Evolutionary conservation across 2,888 invertebrate species (phyloP).

Genomic region (Osmoderma eremita): DNA sequence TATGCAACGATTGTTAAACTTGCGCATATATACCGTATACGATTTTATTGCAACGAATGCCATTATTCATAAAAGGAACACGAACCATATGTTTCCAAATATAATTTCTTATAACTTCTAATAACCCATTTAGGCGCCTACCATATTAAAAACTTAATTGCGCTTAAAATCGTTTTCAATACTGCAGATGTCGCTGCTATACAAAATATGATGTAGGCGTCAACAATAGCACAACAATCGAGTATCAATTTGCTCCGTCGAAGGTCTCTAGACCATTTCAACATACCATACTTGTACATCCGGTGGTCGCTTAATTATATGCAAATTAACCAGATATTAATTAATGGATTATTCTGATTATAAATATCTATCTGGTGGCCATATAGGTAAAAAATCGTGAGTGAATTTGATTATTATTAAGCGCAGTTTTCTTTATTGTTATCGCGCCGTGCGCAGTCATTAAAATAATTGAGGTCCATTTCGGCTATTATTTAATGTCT

Average conservation of each 20-base stretch:
- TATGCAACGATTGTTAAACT: too few relatives aligned
- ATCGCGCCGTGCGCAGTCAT: not conserved
- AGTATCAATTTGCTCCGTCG: constrained; percentile 19
- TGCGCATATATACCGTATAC: too few relatives aligned
- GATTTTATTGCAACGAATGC: too few relatives aligned
- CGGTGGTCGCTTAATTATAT: constrained; percentile 15
- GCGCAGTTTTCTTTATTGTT: constrained; percentile 1
- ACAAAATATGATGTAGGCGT: not conserved
- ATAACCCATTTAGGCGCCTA: too few relatives aligned
- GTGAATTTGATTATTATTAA: not conserved
- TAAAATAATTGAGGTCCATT: not conserved
- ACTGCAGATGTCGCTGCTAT: too few relatives aligned
- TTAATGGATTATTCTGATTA: constrained; percentile 10
- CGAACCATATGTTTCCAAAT: too few relatives aligned
- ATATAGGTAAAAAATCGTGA: not conserved
- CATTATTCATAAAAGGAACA: too few relatives aligned
- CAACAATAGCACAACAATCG: constrained; percentile 27
- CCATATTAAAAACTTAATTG: too few relatives aligned
- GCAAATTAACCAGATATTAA: constrained; percentile 13
- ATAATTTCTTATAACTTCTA: too few relatives aligned
- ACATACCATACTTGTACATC: constrained; percentile 25
- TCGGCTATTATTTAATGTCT: too few relatives aligned
- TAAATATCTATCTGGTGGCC: too few relatives aligned
- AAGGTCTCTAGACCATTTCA: not conserved
- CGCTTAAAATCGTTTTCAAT: too few relatives aligned